Conservation (phyloP, 2,888 invertebrate genomes). For the Erebia aethiops region DNA sequence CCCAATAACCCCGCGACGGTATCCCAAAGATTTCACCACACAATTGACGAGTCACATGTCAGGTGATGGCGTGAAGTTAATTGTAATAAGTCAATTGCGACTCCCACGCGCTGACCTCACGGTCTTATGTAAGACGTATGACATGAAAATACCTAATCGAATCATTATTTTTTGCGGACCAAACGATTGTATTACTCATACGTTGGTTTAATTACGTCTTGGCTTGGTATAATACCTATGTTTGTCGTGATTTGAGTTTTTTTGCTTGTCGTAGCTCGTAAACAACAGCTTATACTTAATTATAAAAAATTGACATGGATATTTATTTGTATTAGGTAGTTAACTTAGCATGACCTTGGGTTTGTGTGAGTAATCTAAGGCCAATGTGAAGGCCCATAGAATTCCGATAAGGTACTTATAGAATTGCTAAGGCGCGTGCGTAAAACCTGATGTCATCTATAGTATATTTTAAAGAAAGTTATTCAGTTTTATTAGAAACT, state of each 20-base stretch:
- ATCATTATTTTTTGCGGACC: slow-evolving; percentile 7
- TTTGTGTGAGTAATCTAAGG: no score
- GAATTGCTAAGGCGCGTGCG: no score
- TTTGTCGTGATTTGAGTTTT: slow-evolving; percentile 8
- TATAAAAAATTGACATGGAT: not conserved
- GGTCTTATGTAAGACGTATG: slow-evolving; percentile 31
- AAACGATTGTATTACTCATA: slow-evolving; percentile 21
- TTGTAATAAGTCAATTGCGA: slow-evolving; percentile 37
- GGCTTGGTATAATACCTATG: not conserved
- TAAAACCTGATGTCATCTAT: no score
- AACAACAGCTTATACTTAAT: not conserved
- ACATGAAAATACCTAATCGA: slow-evolving; percentile 1
- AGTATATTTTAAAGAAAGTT: no score
- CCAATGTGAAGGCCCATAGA: no score
- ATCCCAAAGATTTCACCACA: slow-evolving; percentile 27
- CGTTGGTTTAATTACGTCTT: slow-evolving; percentile 15
- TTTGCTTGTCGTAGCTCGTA: not conserved
- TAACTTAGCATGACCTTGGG: not conserved
- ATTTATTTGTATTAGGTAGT: no score
- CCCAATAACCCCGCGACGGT: slow-evolving; percentile 21
- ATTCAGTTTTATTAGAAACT: no score
- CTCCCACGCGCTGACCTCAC: slow-evolving; percentile 46
- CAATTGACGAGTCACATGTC: slow-evolving; percentile 53
- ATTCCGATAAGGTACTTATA: no score
- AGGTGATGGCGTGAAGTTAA: slow-evolving; percentile 46